These are phyloP conservation scores for Unio pictorum DNA, from an alignment of 2,888 invertebrate species.

Conservation along the genomic window DNA sequence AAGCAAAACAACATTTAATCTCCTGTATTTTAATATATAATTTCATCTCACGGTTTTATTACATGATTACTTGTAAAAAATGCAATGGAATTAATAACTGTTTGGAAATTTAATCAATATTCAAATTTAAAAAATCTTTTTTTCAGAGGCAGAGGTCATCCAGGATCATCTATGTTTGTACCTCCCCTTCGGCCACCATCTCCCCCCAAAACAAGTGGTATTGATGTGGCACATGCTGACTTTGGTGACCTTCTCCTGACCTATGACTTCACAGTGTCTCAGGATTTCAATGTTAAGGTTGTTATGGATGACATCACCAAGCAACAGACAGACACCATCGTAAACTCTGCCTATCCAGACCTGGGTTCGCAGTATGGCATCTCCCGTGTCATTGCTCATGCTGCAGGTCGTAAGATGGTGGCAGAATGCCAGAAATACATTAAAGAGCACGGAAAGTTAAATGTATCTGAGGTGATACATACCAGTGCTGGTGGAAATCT, in stretches of 20 bases:
- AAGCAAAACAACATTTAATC: too few relatives aligned
- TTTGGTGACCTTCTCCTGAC: constrained; percentile 28
- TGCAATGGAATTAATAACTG: too few relatives aligned
- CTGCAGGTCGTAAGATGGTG: constrained; percentile 21
- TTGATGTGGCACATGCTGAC: constrained; percentile 24
- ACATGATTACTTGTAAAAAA: too few relatives aligned
- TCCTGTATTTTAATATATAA: too few relatives aligned
- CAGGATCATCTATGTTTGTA: too few relatives aligned
- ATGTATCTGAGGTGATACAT: constrained; percentile 29
- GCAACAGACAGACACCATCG: constrained; percentile 35
- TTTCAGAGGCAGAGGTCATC: too few relatives aligned
- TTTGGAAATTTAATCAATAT: too few relatives aligned
- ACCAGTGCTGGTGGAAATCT: constrained; percentile 35
- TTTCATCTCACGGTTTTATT: too few relatives aligned
- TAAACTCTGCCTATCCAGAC: constrained; percentile 30
- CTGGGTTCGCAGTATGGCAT: constrained; percentile 26
- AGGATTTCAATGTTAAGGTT: constrained; percentile 20
- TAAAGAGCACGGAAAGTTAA: constrained; percentile 23
- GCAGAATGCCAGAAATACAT: constrained; percentile 26
- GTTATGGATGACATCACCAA: constrained; percentile 30
- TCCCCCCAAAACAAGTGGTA: constrained; percentile 16
- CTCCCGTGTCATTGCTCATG: constrained; percentile 29
- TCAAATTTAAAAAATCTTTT: too few relatives aligned
- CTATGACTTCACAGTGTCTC: constrained; percentile 17
- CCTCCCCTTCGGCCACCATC: too few relatives aligned